phyloP scores from a whole-genome alignment of 2,113 vertebrate species.

The Ophiodon elongatus region DNA sequence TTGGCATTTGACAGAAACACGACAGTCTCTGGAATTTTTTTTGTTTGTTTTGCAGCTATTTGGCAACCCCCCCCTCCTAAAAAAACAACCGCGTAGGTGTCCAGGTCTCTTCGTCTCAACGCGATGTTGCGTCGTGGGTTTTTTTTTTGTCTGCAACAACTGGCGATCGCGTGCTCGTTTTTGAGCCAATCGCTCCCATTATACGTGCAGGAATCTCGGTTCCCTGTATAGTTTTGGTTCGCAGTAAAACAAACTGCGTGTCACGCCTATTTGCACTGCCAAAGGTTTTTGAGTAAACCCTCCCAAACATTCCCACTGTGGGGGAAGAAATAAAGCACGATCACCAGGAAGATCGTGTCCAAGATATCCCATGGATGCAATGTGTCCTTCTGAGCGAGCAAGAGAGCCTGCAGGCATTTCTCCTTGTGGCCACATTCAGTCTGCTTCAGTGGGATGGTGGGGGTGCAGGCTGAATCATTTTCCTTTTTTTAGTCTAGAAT shows the following conservation, averaged over 20 bases:
- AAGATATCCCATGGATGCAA: neutral
- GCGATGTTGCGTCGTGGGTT: no score
- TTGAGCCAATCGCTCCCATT: neutral
- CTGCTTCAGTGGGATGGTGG: neutral
- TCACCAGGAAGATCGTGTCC: neutral
- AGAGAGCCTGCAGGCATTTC: neutral
- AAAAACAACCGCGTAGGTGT: no score
- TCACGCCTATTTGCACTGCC: neutral
- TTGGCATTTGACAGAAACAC: neutral
- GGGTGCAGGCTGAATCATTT: constrained; percentile 7
- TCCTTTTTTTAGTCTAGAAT: constrained; percentile 26
- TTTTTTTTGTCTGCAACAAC: neutral
- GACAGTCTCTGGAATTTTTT: neutral
- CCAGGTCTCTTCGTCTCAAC: no score
- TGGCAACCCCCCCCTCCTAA: neutral
- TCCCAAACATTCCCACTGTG: neutral
- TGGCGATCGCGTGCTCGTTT: neutral
- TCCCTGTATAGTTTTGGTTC: no score
- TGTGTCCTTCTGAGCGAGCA: neutral
- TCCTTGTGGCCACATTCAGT: neutral
- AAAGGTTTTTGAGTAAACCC: neutral
- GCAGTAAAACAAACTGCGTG: neutral
- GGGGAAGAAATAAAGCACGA: neutral
- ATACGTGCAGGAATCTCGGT: neutral
- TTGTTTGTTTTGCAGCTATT: neutral